Conservation (phyloP, 2,797 vertebrate genomes). For the Pampus argenteus region DNA sequence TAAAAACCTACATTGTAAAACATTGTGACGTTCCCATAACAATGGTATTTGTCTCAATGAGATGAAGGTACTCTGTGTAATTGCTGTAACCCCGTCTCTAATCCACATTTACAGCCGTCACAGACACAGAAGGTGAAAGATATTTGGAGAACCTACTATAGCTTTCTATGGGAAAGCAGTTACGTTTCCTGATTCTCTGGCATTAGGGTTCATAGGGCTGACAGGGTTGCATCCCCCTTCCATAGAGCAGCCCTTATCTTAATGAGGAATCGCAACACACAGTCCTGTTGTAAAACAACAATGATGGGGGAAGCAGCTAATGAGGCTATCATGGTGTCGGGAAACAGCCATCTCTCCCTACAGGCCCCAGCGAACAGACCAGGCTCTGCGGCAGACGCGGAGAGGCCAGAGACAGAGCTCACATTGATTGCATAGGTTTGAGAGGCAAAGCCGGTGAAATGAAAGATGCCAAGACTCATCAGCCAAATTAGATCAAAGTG, state of each 20-base stretch:
- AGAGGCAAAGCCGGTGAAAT: constrained; percentile 78
- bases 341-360: constrained; percentile 84
- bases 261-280: constrained; percentile 90
- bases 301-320: constrained; percentile 88
- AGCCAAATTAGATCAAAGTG: constrained; percentile 81
- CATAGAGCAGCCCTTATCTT: constrained; percentile 87
- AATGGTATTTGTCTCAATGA: constrained; percentile 47
- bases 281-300: constrained; percentile 90
- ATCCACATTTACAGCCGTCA: constrained; percentile 59
- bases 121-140: constrained; percentile 37
- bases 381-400: constrained; percentile 60
- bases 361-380: constrained; percentile 80
- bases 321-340: constrained; percentile 88
- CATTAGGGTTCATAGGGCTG: constrained; percentile 79
- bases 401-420: constrained; percentile 79
- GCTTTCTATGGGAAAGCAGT: constrained; percentile 77
- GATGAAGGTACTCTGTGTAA: constrained; percentile 46
- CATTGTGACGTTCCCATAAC: constrained; percentile 23
- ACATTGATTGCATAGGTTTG: constrained; percentile 83
- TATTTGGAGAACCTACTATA: constrained; percentile 29
- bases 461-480: constrained; percentile 83
- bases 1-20: constrained; percentile 27
- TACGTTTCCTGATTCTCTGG: constrained; percentile 75
- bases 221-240: constrained; percentile 75
- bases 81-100: constrained; percentile 54